Base-by-base conservation (phyloP, 2,113 vertebrate genomes). In the Pipa parva region DNA sequence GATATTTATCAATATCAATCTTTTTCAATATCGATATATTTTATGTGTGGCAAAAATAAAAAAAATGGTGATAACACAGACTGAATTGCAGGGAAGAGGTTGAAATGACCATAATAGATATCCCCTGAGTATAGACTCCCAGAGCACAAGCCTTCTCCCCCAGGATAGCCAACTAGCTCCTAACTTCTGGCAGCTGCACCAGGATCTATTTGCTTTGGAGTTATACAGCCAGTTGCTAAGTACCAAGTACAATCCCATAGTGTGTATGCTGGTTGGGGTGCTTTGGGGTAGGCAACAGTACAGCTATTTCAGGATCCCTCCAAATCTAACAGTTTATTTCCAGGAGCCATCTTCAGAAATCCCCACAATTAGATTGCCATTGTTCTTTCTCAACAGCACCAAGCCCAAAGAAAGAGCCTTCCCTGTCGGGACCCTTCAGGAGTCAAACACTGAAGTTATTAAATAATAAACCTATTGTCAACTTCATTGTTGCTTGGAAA, bases 391-490 rank as follows among this genome's bases (percentile, higher is more conserved):
- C 77, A 82, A 79, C 84, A 89, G 88, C 88, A 87, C 86, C 81
- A 85, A 80, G 81, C 74, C 77, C 76, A 81, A 85, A 87, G 88
- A 88, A 88, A 87, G 87, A 84, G 86, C 87, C 84, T 84, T 89
- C 39, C 82, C 88, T 82, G 91, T 88, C 81, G 85, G 89, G 87
- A 84, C 85, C 92, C 87, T 90, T 89, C 85, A 91, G 91, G 89
- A 91, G 89, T 83, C 84, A 92, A 94, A 93, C 89, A 87, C 92
- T 90, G 93, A 91, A 93, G 89, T 93, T 95, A 94, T 96, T 95
- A 93, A 96, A 95, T 92, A 92, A 96, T 94, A 96, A 97, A 93
- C 91, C 93, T 88, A 93, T 89, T 90, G 88, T 90, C 91, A 91
- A 93, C 91, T 92, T 90, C 91, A 90, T 90, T 92, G 92, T 93